Percentiles rank a stretch among this genome's conserved stretches.
phyloP scores from a whole-genome alignment of 1,140 invertebrate species.

The Neotoxoptera formosana region DNA sequence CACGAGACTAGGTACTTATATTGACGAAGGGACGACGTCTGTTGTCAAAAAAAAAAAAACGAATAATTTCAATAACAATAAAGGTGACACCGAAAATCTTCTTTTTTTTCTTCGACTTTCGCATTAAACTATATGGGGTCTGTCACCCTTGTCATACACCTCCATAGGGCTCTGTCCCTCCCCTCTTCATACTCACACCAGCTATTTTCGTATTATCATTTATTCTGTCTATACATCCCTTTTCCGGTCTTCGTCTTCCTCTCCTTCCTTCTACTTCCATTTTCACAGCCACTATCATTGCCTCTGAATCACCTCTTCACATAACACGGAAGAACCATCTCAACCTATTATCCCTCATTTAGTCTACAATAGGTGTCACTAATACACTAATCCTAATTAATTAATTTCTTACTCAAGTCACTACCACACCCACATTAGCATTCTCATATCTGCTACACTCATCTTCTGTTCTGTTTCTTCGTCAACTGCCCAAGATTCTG shows the following conservation, averaged over 20 bases:
- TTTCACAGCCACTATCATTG: background rate
- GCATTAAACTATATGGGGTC: background rate
- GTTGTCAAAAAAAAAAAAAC: conserved; percentile 63
- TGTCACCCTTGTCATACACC: background rate
- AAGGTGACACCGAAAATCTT: background rate
- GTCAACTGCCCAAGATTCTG: background rate
- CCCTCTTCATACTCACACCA: background rate
- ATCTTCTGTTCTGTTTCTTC: background rate
- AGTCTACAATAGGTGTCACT: background rate
- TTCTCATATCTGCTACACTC: background rate
- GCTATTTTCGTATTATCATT: background rate
- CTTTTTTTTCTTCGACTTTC: background rate
- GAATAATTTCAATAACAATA: conserved; percentile 14
- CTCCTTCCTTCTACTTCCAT: background rate
- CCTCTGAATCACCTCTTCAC: background rate
- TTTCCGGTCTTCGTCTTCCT: background rate
- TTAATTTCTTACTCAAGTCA: background rate
- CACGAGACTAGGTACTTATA: background rate
- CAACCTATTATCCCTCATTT: background rate
- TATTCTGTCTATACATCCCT: background rate
- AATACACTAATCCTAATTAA: background rate
- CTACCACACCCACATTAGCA: no score
- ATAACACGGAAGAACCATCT: background rate
- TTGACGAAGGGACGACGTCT: background rate
- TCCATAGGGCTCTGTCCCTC: background rate